Percentiles rank a stretch among this genome's conserved stretches.
phyloP scores from a whole-genome alignment of 2,888 invertebrate genomes.

The Germaria angustata region DNA sequence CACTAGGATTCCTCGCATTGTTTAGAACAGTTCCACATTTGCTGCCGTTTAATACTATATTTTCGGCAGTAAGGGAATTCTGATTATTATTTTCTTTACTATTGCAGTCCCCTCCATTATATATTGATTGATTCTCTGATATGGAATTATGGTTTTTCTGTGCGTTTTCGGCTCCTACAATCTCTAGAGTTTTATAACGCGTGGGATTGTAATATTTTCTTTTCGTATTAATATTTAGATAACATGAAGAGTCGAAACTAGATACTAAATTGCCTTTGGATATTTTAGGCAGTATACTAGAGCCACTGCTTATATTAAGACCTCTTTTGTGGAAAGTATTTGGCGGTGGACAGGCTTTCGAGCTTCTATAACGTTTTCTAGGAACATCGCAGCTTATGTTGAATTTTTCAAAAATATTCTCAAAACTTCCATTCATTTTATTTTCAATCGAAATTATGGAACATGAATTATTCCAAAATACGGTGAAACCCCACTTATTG shows the following conservation, averaged over 20 bases:
- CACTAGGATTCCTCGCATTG: background rate
- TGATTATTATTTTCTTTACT: conserved; percentile 3
- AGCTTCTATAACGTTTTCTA: conserved; percentile 3
- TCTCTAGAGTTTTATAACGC: conserved; percentile 24
- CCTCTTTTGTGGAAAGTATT: background rate
- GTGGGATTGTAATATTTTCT: conserved; percentile 12
- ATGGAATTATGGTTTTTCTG: background rate
- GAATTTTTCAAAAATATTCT: conserved; percentile 57
- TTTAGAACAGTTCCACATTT: background rate
- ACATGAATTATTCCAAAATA: too few species aligned
- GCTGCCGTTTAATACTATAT: background rate
- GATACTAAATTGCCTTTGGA: background rate
- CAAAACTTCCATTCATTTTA: conserved; percentile 33
- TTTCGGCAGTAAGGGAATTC: too few species aligned
- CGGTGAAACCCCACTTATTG: too few species aligned
- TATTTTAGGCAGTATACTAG: background rate
- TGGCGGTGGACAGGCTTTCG: background rate
- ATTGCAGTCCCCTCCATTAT: too few species aligned
- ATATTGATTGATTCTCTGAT: background rate
- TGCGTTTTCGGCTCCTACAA: background rate
- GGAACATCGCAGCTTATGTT: conserved; percentile 29
- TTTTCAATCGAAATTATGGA: too few species aligned
- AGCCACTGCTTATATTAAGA: background rate
- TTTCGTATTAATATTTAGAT: background rate
- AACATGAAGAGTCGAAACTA: background rate